A percentile compares a stretch with the other conserved stretches of the same genome.
These are phyloP conservation scores for Campoletis sonorensis DNA, from an alignment of 1,140 invertebrate species.

Conservation along the genomic window DNA sequence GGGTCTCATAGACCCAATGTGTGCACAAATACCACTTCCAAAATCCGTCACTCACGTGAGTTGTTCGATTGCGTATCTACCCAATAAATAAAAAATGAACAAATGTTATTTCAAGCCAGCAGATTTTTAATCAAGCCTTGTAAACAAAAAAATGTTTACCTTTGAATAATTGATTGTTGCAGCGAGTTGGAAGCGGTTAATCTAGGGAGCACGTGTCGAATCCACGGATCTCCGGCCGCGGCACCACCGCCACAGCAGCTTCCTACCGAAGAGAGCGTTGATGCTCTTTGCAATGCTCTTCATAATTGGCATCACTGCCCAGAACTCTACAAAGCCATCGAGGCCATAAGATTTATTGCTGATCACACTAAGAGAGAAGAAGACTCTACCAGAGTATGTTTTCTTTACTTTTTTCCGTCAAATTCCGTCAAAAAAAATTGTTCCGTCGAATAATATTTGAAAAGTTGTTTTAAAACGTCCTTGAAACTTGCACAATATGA, in stretches of 20 bases:
- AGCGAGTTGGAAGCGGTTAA: slow-evolving; percentile 79
- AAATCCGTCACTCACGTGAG: too few species aligned
- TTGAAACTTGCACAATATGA: neutral
- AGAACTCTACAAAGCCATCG: slow-evolving; percentile 94
- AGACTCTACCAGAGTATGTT: slow-evolving; percentile 90
- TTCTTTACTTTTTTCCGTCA: neutral
- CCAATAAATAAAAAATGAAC: too few species aligned
- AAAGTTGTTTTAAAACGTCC: neutral
- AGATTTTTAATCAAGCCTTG: slow-evolving; percentile 35
- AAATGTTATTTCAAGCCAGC: too few species aligned
- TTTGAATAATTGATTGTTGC: slow-evolving; percentile 39
- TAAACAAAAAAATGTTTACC: neutral
- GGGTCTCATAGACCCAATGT: too few species aligned
- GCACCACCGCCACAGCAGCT: slow-evolving; percentile 65
- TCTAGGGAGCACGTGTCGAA: slow-evolving; percentile 78
- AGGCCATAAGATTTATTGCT: slow-evolving; percentile 94
- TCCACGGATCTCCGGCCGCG: slow-evolving; percentile 80
- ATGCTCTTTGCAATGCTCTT: slow-evolving; percentile 76
- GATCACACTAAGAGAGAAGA: slow-evolving; percentile 95
- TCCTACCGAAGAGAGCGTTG: slow-evolving; percentile 71
- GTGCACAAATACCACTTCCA: too few species aligned
- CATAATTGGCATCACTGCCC: slow-evolving; percentile 90
- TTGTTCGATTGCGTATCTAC: too few species aligned
- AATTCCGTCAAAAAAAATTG: too few species aligned
- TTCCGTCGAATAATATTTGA: too few species aligned